These are phyloP conservation scores for Okapia johnstoni DNA, from an alignment of 2,113 vertebrate species.

Conservation along the genomic window DNA sequence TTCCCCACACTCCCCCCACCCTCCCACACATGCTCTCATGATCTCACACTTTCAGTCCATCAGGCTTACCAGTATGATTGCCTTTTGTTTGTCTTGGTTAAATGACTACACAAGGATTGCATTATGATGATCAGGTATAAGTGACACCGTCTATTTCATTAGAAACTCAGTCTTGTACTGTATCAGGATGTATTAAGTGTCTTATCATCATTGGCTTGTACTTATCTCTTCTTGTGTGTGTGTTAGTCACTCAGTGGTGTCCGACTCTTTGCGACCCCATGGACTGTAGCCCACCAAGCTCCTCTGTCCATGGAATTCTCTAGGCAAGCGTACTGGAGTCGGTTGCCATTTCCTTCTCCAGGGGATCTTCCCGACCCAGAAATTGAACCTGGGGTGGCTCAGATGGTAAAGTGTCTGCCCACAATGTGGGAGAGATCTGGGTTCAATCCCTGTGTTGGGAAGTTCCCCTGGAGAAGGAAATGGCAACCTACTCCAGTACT, in stretches of 20 bases:
- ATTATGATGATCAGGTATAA: background rate
- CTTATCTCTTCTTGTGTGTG: background rate
- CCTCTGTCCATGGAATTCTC: background rate
- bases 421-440: fast-evolving
- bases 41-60: background rate
- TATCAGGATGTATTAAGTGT: background rate
- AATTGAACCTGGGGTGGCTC: background rate
- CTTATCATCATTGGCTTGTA: background rate
- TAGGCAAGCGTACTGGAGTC: background rate
- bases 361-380: background rate
- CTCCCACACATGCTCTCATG: background rate
- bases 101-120: background rate
- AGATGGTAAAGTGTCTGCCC: background rate
- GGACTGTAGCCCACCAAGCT: background rate
- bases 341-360: background rate
- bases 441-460: fast-evolving
- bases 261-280: fast-evolving
- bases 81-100: background rate
- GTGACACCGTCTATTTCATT: background rate
- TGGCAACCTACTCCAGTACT: background rate
- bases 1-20: fast-evolving
- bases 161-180: background rate
- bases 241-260: background rate
- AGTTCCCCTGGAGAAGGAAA: background rate
- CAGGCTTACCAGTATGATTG: background rate